Base-by-base conservation (phyloP, 2,888 invertebrate genomes). In the Druceiella hillmani region DNA sequence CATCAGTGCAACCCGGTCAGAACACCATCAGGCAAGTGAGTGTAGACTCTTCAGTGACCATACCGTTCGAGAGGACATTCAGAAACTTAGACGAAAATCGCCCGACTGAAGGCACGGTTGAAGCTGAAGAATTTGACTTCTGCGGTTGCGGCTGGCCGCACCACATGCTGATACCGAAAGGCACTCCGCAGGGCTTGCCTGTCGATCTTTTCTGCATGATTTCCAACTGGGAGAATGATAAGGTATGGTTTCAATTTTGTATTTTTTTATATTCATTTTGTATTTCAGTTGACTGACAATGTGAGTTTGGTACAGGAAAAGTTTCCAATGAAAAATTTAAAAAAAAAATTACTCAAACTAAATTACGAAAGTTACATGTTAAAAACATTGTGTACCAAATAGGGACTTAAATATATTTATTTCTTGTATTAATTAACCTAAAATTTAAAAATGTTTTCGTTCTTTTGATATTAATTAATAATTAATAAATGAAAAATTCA, bases 101-200 rank as follows among this genome's bases (percentile, higher is more conserved):
- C 0, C 82, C 84, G 0, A 75, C 68, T 0, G 75, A 75, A 26
- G 60, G 69, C n/a, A 57, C 72, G 1, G 66, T 62, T 1, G 62
- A 67, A 2, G 62, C 74, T 0, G 65, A 65, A 0, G 67, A 72
- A 48, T 85, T 84, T 64, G 83, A 84, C 64, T 87, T 85, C 75
- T 91, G 90, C 64, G 89, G 89, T 42, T 91, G 90, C 53, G 88
- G 89, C 33, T 89, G 89, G 87, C 89, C 89, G 0, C 81, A 87
- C 43, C 87, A 89, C 60, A 75, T 89, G 77, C 71, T 88, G 4
- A 49, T 87, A 20, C 84, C 88, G 1, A 83, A 79, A 61, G 89
- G 89, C 3, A 79, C 59, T 3, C 53, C 70, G 0, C 67, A 74
- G 40, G 88, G 88, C 1, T 79, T 75, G 61, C 62, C 69, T 0